phyloP scores from a whole-genome alignment of 2,888 invertebrate species.

The Platycnemis pennipes region DNA sequence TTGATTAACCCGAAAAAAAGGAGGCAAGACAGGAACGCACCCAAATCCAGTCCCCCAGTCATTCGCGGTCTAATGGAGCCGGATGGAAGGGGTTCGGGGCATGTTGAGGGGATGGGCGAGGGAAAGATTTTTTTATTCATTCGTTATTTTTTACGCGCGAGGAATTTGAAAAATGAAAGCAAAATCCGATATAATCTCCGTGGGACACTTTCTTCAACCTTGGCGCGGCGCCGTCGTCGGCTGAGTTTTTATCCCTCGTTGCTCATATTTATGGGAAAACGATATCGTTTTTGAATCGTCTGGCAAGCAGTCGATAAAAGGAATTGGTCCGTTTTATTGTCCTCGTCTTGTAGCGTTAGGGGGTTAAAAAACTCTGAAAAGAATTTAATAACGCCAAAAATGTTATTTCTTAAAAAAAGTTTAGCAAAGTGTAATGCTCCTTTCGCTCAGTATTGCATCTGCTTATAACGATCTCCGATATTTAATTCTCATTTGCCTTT shows the following conservation, averaged over 20 bases:
- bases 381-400: not conserved
- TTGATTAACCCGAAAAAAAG: not conserved
- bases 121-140: not conserved
- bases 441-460: not conserved
- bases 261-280: constrained; percentile 17
- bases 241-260: not conserved
- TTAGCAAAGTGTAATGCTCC: not conserved
- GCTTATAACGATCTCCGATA: not conserved
- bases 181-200: constrained; percentile 43
- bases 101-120: not conserved
- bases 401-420: not conserved
- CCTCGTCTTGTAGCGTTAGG: not conserved
- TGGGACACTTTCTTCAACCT: constrained; percentile 26
- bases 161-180: constrained; percentile 17
- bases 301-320: constrained; percentile 7
- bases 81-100: not conserved
- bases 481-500: not conserved
- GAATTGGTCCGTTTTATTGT: constrained; percentile 30
- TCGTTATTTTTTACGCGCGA: not conserved
- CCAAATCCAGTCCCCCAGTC: not conserved
- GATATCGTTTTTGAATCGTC: constrained; percentile 47
- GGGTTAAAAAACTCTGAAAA: not conserved
- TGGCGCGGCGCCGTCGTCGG: not conserved
- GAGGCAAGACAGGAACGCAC: not conserved
- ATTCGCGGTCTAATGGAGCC: not conserved